Percentiles rank a stretch among this genome's conserved stretches.
These are phyloP conservation scores for Chrysomela aeneicollis DNA, from an alignment of 2,888 invertebrate genomes.

Conservation along the genomic window DNA sequence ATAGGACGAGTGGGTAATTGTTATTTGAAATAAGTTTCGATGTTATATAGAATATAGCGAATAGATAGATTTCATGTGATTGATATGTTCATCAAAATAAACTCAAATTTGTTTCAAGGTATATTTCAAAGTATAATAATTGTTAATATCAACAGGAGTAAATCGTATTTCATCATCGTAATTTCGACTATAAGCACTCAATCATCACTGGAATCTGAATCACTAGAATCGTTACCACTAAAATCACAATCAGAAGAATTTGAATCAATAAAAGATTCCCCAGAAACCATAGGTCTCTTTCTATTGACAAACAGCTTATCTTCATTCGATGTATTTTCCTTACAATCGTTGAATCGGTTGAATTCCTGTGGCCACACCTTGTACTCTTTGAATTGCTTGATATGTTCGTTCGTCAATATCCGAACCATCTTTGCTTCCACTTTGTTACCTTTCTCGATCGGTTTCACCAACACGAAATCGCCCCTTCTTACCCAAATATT, in stretches of 20 bases:
- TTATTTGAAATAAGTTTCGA: constrained; percentile 12
- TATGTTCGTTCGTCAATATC: constrained; percentile 73
- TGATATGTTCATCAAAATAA: too few species aligned
- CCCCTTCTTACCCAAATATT: constrained; percentile 95
- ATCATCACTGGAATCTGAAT: neutral
- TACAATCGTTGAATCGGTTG: constrained; percentile 37
- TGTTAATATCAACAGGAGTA: too few species aligned
- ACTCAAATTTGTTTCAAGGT: too few species aligned
- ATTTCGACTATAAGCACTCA: too few species aligned
- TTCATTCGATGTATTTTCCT: constrained; percentile 48
- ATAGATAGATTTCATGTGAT: too few species aligned
- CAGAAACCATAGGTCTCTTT: constrained; percentile 63
- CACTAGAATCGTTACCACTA: too few species aligned
- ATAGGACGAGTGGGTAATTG: constrained; percentile 88
- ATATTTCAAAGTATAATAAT: too few species aligned
- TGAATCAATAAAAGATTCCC: constrained; percentile 51
- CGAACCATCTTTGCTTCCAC: constrained; percentile 91
- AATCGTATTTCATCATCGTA: too few species aligned
- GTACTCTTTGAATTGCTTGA: constrained; percentile 71
- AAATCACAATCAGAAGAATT: constrained; percentile 46
- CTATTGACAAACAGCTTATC: constrained; percentile 71
- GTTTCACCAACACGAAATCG: constrained; percentile 86
- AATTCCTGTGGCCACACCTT: constrained; percentile 66
- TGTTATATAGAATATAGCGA: neutral
- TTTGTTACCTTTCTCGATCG: constrained; percentile 92